Base-by-base conservation (phyloP, 1,140 invertebrate genomes). In the Coelopa frigida region DNA sequence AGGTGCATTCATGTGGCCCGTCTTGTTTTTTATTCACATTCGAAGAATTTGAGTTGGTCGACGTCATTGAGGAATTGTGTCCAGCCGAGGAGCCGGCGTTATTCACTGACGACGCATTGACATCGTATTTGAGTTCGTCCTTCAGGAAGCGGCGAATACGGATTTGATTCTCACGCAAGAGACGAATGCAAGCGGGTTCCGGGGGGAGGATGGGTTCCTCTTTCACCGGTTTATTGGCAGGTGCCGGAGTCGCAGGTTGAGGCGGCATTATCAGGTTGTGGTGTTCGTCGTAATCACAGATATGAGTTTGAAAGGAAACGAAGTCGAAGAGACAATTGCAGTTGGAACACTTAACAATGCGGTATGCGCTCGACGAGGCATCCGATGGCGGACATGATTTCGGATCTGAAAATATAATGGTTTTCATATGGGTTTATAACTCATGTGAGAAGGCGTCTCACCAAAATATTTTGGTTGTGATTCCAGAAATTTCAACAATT, bases 111-210 rank as follows among this genome's bases (percentile, higher is more conserved):
- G 29, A 29, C 11, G 26, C 27, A 33, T 40, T 48, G n/a, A 59
- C 21, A 36, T 66, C 57, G 40, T 53, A 63, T 44, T 65, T 68
- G 2, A 68, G 46, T 40, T 68, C 60, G 4, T 68, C 62, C 21
- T 64, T 62, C 24, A 64, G 41, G 32, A 59, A 57, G 2, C 61
- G 61, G 14, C 61, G 52, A 4, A 68, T 47, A 8, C 63, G 61
- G 15, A 55, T 51, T 31, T 62, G 62, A 22, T 68, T 68, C 42
- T 68, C 65, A 4, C 44, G 43, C 17, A 54, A 31, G 27, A 48
- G 32, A n/a, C 52, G 48, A 22, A 53, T 40, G 11, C 48, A 50
- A 18, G 48, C 40, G 3, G 48, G 52, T 20, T 53, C 49, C 4
- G 10, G 4, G 18, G 50, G 49, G 14, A 50, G 32, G 18, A 41